These are phyloP conservation scores for Hyperoplus lanceolatus DNA, from an alignment of 2,797 vertebrate genomes.

Conservation along the genomic window DNA sequence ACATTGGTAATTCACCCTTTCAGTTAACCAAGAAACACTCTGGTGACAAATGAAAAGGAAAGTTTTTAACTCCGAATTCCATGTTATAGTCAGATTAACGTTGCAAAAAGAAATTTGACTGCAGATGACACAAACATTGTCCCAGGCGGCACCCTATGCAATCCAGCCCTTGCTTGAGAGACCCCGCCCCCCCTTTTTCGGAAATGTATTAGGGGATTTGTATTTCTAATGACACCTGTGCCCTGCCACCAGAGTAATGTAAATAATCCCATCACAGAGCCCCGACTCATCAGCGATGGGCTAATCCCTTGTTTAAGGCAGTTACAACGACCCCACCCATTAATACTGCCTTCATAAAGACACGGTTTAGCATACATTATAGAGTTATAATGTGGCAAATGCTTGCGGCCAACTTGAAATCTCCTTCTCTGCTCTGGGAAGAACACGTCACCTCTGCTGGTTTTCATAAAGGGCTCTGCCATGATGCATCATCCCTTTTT, in stretches of 20 bases:
- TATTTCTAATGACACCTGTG: constrained; percentile 89
- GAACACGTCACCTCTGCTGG: constrained; percentile 80
- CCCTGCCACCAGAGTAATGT: constrained; percentile 85
- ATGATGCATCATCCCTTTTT: constrained; percentile 61
- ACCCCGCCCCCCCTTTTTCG: constrained; percentile 64
- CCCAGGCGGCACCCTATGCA: constrained; percentile 67
- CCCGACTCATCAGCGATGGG: constrained; percentile 84
- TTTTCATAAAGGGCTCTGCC: constrained; percentile 76
- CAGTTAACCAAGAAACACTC: constrained; percentile 60
- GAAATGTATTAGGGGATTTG: constrained; percentile 90
- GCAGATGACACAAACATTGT: constrained; percentile 81
- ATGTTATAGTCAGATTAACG: constrained; percentile 77
- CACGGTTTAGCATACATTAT: constrained; percentile 88
- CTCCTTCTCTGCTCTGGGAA: constrained; percentile 64
- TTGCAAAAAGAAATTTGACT: constrained; percentile 66
- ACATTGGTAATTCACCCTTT: constrained; percentile 66
- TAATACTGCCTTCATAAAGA: constrained; percentile 86
- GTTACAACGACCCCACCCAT: constrained; percentile 88
- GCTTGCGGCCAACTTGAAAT: constrained; percentile 77
- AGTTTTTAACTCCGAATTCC: constrained; percentile 75
- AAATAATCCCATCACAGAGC: constrained; percentile 89
- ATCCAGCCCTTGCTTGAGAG: constrained; percentile 62
- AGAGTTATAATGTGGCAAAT: constrained; percentile 76
- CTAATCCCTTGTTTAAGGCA: constrained; percentile 91
- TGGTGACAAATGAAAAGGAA: constrained; percentile 69